phyloP scores from a whole-genome alignment of 2,888 invertebrate genomes.

The Eutolmus rufibarbis region DNA sequence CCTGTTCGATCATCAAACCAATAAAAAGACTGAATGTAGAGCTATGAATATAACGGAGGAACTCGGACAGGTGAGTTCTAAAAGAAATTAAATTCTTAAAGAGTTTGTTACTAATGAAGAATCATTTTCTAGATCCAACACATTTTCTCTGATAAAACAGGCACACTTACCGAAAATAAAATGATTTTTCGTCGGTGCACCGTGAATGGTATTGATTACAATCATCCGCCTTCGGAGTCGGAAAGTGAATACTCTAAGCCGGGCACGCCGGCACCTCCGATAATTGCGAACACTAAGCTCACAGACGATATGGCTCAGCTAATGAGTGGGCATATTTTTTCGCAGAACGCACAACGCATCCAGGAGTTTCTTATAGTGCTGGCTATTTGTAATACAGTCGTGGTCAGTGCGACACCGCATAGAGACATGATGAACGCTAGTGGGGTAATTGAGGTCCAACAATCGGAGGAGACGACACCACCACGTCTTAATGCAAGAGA shows the following conservation, averaged over 20 bases:
- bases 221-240: slow-evolving; percentile 78
- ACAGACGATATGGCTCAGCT: slow-evolving; percentile 65
- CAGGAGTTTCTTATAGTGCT: slow-evolving; percentile 90
- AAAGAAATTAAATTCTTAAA: not conserved
- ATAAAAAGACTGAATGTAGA: slow-evolving; percentile 86
- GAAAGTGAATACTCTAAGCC: slow-evolving; percentile 66
- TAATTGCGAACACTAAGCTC: slow-evolving; percentile 65
- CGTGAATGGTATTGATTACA: slow-evolving; percentile 88
- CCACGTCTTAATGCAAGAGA: slow-evolving; percentile 51
- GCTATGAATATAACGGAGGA: slow-evolving; percentile 97
- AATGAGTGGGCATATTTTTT: slow-evolving; percentile 58
- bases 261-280: slow-evolving; percentile 63
- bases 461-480: slow-evolving; percentile 54
- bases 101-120: not conserved
- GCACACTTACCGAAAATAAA: slow-evolving; percentile 95
- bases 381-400: slow-evolving; percentile 96
- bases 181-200: slow-evolving; percentile 95
- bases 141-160: slow-evolving; percentile 97
- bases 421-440: slow-evolving; percentile 75
- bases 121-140: slow-evolving; percentile 71
- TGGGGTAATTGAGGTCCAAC: slow-evolving; percentile 66
- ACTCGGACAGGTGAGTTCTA: slow-evolving; percentile 79
- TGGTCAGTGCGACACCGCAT: slow-evolving; percentile 86
- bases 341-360: slow-evolving; percentile 74
- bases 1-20: slow-evolving; percentile 83